phyloP scores from a whole-genome alignment of 2,113 vertebrate genomes.

The Rhinolophus ferrumequinum region DNA sequence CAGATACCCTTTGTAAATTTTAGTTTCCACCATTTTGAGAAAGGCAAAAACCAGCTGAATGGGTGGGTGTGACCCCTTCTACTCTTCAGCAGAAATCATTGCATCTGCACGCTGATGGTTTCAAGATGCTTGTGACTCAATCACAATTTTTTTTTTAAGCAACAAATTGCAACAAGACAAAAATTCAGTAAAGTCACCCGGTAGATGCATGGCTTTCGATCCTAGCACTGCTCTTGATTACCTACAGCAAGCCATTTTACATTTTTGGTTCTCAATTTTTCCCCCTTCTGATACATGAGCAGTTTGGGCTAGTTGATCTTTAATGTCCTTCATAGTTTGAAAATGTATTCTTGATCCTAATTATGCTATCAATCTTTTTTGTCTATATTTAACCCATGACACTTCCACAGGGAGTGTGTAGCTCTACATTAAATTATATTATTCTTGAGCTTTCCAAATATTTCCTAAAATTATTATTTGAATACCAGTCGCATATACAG shows the following conservation, averaged over 20 bases:
- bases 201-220: background rate
- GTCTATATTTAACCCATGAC: background rate
- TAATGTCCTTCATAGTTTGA: background rate
- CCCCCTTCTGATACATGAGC: background rate
- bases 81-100: background rate
- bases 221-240: background rate
- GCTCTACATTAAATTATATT: background rate
- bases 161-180: background rate
- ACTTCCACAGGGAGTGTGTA: background rate
- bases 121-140: background rate
- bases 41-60: background rate
- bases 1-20: background rate
- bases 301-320: background rate
- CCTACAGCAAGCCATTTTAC: constrained; percentile 16
- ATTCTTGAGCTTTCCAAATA: background rate
- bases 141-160: background rate
- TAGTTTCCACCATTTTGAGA: background rate
- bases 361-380: background rate
- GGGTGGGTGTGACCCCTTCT: background rate
- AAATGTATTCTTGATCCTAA: background rate
- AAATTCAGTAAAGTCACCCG: background rate
- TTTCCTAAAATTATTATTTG: background rate
- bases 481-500: background rate
- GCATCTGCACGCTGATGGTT: background rate
- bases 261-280: background rate